phyloP scores from a whole-genome alignment of 2,113 vertebrate species.

The Silurus glanis region DNA sequence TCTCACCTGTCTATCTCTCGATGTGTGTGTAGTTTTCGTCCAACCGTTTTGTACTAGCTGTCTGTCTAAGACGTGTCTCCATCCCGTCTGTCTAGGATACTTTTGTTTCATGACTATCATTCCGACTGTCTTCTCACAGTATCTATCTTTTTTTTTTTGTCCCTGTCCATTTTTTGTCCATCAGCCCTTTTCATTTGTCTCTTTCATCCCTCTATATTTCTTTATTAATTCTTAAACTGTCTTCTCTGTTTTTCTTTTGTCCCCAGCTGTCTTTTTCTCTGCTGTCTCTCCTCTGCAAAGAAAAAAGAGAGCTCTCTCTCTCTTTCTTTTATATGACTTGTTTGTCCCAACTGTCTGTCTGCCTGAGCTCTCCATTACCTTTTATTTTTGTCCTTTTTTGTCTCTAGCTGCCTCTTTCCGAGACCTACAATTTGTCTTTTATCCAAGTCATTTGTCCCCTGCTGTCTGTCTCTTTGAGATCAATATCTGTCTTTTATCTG shows the following conservation, averaged over 20 bases:
- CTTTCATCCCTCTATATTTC: neutral
- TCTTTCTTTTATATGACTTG: neutral
- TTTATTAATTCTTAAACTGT: neutral
- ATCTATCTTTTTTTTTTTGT: neutral
- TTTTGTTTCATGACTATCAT: neutral
- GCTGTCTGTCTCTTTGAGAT: neutral
- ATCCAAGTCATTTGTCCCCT: neutral
- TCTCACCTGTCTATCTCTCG: neutral
- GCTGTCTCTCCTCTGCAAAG: neutral
- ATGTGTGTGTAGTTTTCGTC: neutral
- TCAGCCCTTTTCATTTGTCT: neutral
- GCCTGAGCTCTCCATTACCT: neutral
- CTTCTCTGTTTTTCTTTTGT: neutral
- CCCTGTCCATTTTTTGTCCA: neutral
- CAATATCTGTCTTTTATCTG: neutral
- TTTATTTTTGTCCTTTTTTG: no score
- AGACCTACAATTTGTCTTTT: neutral
- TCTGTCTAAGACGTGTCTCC: neutral
- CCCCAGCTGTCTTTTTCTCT: neutral
- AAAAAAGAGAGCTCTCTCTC: neutral
- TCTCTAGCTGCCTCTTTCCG: neutral
- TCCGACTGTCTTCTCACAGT: neutral
- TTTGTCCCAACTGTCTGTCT: neutral
- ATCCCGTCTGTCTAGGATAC: neutral
- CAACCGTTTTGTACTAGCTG: neutral